Percentiles rank a stretch among this genome's conserved stretches.
These are phyloP conservation scores for Drosophila serrata DNA, from an alignment of 1,140 invertebrate genomes.

Conservation along the genomic window DNA sequence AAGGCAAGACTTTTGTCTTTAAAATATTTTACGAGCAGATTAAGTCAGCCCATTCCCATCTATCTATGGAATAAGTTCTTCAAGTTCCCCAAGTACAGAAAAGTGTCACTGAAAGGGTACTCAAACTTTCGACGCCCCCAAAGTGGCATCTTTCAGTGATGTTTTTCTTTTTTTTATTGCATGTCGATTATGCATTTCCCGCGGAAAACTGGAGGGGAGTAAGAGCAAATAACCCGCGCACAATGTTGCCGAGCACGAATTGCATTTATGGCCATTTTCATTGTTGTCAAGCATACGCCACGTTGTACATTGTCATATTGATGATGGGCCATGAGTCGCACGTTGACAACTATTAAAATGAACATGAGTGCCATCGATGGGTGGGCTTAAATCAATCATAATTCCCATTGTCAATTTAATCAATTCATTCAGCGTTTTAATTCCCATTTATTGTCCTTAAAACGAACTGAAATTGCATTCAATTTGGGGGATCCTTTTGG, in stretches of 20 bases:
- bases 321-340: slow-evolving; percentile 29
- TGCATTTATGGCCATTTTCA: slow-evolving; percentile 31
- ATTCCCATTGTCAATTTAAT: slow-evolving; percentile 60
- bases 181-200: slow-evolving; percentile 61
- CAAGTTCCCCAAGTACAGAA: background rate
- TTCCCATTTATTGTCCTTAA: slow-evolving; percentile 57
- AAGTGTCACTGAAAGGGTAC: slow-evolving; percentile 7
- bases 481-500: slow-evolving; percentile 24
- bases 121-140: slow-evolving; percentile 14
- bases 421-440: slow-evolving; percentile 59
- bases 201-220: background rate
- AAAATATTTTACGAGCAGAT: background rate
- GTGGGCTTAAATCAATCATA: slow-evolving; percentile 54
- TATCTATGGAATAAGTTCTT: background rate
- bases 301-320: slow-evolving; percentile 61
- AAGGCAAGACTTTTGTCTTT: background rate
- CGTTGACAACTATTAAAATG: slow-evolving; percentile 31
- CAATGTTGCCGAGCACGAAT: slow-evolving; percentile 47
- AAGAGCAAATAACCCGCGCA: slow-evolving; percentile 18
- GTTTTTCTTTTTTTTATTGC: slow-evolving; percentile 55
- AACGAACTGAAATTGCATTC: slow-evolving; percentile 51
- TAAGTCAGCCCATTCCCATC: background rate
- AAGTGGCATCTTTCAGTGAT: slow-evolving; percentile 5
- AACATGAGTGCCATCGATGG: slow-evolving; percentile 23
- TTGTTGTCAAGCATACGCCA: slow-evolving; percentile 49